Percentiles rank a stretch among this genome's conserved stretches.
Conservation (phyloP, 2,797 vertebrate genomes). For the Melanotaenia trifasciata region DNA sequence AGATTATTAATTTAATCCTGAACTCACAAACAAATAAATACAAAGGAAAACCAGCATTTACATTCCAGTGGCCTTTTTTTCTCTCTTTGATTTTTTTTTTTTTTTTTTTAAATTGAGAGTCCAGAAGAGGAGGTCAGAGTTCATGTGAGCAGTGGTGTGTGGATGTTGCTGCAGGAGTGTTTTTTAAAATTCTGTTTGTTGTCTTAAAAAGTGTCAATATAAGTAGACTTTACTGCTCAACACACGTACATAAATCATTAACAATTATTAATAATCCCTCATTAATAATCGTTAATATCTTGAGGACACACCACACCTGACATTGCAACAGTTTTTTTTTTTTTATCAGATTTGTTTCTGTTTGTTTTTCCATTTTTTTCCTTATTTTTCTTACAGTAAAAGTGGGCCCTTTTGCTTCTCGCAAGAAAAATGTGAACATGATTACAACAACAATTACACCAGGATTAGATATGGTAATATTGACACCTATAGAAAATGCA, state of each 20-base stretch:
- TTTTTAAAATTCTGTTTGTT: constrained; percentile 57
- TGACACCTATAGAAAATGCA: constrained; percentile 79
- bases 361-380: constrained; percentile 36
- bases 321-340: constrained; percentile 58
- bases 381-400: constrained; percentile 57
- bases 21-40: constrained; percentile 41
- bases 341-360: constrained; percentile 28
- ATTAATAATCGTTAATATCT: constrained; percentile 80
- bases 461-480: constrained; percentile 78
- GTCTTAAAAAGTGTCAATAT: constrained; percentile 67
- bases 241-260: constrained; percentile 75
- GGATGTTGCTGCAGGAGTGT: constrained; percentile 46
- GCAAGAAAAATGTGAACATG: constrained; percentile 77
- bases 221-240: constrained; percentile 73
- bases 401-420: constrained; percentile 67
- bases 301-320: constrained; percentile 77
- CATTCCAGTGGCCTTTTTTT: constrained; percentile 75
- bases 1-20: constrained; percentile 35
- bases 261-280: constrained; percentile 79
- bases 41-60: constrained; percentile 67
- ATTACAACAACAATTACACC: constrained; percentile 79
- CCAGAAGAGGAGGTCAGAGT: constrained; percentile 71
- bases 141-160: constrained; percentile 50
- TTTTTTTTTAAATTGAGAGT: constrained; percentile 33
- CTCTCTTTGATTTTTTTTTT: constrained; percentile 2